Percentiles rank a stretch among this genome's conserved stretches.
Conservation (phyloP, 2,888 invertebrate species). For the Drosophila phalerata region DNA sequence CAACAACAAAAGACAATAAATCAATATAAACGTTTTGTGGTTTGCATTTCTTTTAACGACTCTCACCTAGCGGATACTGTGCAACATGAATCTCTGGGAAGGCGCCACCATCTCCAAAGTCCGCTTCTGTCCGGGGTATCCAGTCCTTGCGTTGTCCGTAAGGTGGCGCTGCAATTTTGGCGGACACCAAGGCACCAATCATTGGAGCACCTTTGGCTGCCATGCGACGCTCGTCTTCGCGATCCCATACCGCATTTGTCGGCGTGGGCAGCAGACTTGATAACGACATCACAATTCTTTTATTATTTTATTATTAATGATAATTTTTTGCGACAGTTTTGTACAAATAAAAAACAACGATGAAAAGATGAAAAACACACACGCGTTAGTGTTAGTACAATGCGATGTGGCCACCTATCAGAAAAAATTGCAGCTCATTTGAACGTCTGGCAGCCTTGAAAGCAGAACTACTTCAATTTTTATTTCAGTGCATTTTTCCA, state of each 20-base stretch:
- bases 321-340: constrained; percentile 19
- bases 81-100: constrained; percentile 99
- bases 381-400: no score
- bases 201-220: constrained; percentile 82
- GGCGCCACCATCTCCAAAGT: constrained; percentile 97
- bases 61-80: constrained; percentile 96
- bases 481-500: no score
- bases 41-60: not conserved
- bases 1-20: not conserved
- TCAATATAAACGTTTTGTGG: not conserved
- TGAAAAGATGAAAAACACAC: constrained; percentile 26
- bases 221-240: constrained; percentile 92
- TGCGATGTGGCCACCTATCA: no score
- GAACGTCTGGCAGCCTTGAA: no score
- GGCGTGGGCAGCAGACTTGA: constrained; percentile 94
- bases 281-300: constrained; percentile 77
- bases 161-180: constrained; percentile 90
- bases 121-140: constrained; percentile 93
- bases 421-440: no score
- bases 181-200: constrained; percentile 89
- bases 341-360: constrained; percentile 19
- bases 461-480: no score
- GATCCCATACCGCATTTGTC: constrained; percentile 94
- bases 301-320: not conserved
- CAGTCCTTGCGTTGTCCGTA: constrained; percentile 98